phyloP scores from a whole-genome alignment of 2,888 invertebrate genomes.

The Byasa hedistus region DNA sequence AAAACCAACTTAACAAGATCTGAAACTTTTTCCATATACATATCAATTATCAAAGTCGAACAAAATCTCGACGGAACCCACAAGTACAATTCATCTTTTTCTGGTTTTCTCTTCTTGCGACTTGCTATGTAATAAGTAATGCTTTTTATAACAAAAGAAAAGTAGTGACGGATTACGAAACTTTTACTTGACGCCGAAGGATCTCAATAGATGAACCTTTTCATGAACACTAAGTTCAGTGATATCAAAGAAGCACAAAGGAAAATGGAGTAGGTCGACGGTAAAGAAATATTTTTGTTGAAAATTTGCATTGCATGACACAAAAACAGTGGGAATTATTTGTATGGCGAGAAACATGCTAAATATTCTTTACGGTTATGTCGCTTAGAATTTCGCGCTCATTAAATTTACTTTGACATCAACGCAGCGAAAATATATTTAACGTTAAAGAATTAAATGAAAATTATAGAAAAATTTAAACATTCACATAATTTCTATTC shows the following conservation, averaged over 20 bases:
- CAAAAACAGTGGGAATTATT: slow-evolving; percentile 6
- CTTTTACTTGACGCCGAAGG: background rate
- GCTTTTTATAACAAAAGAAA: too few species aligned
- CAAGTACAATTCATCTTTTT: too few species aligned
- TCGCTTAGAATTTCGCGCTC: slow-evolving; percentile 2
- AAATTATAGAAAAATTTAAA: too few species aligned
- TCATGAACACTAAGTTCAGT: slow-evolving; percentile 6
- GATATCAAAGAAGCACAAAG: slow-evolving; percentile 11
- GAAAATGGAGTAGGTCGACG: slow-evolving; percentile 12
- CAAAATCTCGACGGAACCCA: too few species aligned
- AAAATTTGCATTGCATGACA: slow-evolving; percentile 6
- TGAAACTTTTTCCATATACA: too few species aligned
- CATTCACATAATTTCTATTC: too few species aligned
- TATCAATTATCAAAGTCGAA: too few species aligned
- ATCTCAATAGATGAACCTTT: slow-evolving; percentile 27
- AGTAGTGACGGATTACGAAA: too few species aligned
- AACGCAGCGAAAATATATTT: background rate
- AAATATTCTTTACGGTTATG: slow-evolving; percentile 1
- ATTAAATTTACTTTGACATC: slow-evolving; percentile 7
- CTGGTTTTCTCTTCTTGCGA: too few species aligned
- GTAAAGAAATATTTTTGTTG: slow-evolving; percentile 18
- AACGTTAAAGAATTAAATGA: too few species aligned
- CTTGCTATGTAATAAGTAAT: too few species aligned
- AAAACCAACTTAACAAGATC: too few species aligned
- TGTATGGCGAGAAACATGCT: slow-evolving; percentile 5